These are phyloP conservation scores for Chamaea fasciata DNA, from an alignment of 2,113 vertebrate genomes.

Conservation along the genomic window DNA sequence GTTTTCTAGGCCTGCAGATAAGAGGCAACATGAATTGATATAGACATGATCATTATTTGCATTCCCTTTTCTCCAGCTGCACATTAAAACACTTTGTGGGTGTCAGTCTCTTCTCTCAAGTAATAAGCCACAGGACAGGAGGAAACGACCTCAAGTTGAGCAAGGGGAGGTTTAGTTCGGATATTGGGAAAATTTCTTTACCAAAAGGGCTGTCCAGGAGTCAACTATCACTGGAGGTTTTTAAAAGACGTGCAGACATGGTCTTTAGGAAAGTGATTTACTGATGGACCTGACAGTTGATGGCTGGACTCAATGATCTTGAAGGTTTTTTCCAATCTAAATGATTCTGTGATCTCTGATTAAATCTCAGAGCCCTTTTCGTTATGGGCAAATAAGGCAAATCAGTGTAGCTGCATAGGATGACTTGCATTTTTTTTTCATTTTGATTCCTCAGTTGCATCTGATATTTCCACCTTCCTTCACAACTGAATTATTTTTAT, in stretches of 20 bases:
- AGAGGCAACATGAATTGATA: not conserved
- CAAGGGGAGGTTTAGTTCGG: not conserved
- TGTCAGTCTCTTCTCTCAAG: not conserved
- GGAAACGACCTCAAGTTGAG: not conserved
- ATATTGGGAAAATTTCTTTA: not conserved
- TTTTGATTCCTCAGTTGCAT: not conserved
- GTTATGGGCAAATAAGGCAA: not conserved
- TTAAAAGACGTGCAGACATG: rapidly evolving
- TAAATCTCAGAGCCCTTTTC: not conserved
- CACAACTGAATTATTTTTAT: not conserved
- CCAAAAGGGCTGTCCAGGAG: not conserved
- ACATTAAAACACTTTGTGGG: not conserved
- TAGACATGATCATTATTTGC: not conserved
- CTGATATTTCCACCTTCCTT: not conserved
- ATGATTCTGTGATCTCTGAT: not conserved
- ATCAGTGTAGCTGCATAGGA: not conserved
- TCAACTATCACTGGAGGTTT: rapidly evolving
- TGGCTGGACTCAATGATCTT: not conserved
- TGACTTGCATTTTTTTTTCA: not conserved
- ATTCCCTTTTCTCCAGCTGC: not conserved
- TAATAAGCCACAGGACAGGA: not conserved
- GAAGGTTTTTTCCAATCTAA: not conserved
- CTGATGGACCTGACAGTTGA: not conserved
- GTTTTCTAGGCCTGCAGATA: not conserved
- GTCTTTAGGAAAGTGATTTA: not conserved